phyloP scores from a whole-genome alignment of 2,797 vertebrate species.

The Astyanax mexicanus region DNA sequence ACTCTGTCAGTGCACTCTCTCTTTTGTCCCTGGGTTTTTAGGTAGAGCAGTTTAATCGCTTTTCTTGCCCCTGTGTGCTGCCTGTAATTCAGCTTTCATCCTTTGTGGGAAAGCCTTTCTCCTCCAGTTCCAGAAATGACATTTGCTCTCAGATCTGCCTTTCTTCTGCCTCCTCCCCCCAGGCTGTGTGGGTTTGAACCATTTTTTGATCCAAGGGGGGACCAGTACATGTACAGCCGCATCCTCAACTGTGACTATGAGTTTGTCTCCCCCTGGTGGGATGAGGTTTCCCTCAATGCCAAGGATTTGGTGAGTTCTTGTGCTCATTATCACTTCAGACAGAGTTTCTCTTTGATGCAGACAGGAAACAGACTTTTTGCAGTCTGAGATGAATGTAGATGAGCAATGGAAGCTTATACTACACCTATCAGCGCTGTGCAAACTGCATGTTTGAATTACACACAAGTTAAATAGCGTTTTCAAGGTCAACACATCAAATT shows the following conservation, averaged over 20 bases:
- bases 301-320: conserved; percentile 86
- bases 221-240: conserved; percentile 89
- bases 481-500: too few species aligned
- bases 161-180: conserved; percentile 29
- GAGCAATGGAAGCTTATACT: not conserved
- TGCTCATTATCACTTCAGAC: not conserved
- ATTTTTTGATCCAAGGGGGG: conserved; percentile 88
- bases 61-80: not conserved
- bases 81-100: conserved; percentile 8
- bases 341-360: not conserved
- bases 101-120: not conserved
- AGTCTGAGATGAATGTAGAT: not conserved
- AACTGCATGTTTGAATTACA: too few species aligned
- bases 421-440: too few species aligned
- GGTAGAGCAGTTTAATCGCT: not conserved
- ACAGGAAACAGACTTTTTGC: not conserved
- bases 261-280: conserved; percentile 90
- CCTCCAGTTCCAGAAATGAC: conserved; percentile 32
- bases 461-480: too few species aligned
- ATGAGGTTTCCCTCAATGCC: conserved; percentile 89
- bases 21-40: not conserved
- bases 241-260: conserved; percentile 90
- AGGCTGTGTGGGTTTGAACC: conserved; percentile 92
- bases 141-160: conserved; percentile 27
- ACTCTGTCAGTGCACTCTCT: not conserved